These are phyloP conservation scores for Leptestheria dahalacensis DNA, from an alignment of 1,140 invertebrate species.

Conservation along the genomic window DNA sequence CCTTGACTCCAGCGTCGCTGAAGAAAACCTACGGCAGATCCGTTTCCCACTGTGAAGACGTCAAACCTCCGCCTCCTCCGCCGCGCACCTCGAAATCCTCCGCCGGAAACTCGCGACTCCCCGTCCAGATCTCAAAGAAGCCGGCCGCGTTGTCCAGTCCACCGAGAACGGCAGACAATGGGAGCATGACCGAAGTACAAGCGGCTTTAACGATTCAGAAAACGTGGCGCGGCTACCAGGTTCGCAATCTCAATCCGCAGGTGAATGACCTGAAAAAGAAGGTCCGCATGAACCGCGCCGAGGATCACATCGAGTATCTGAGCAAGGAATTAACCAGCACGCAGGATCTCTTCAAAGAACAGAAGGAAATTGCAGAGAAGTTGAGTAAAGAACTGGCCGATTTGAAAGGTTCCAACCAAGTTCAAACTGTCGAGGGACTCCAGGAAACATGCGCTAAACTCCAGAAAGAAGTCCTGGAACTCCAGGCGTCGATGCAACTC, in stretches of 20 bases:
- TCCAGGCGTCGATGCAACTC: neutral
- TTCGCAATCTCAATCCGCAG: slow-evolving; percentile 56
- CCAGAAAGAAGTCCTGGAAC: neutral
- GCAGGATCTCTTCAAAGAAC: neutral
- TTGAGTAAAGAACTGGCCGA: neutral
- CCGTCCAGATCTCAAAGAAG: slow-evolving; percentile 1
- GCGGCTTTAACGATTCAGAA: slow-evolving; percentile 70
- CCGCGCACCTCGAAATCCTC: neutral
- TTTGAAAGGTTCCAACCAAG: neutral
- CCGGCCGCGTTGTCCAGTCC: neutral
- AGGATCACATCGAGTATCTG: neutral
- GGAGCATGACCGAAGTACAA: slow-evolving; percentile 27
- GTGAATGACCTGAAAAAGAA: slow-evolving; percentile 27
- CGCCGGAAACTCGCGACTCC: neutral
- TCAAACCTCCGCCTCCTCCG: neutral
- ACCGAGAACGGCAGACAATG: slow-evolving; percentile 18
- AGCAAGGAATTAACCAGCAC: neutral
- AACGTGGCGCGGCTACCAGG: slow-evolving; percentile 71
- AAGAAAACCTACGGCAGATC: slow-evolving; percentile 11
- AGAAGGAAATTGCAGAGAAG: neutral
- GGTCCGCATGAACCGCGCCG: neutral
- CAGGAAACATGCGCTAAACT: neutral
- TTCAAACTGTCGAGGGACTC: neutral
- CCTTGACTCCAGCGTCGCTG: neutral
- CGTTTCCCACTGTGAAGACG: slow-evolving; percentile 4